These are phyloP conservation scores for Notothenia rossii DNA, from an alignment of 2,113 vertebrate species.

Conservation along the genomic window DNA sequence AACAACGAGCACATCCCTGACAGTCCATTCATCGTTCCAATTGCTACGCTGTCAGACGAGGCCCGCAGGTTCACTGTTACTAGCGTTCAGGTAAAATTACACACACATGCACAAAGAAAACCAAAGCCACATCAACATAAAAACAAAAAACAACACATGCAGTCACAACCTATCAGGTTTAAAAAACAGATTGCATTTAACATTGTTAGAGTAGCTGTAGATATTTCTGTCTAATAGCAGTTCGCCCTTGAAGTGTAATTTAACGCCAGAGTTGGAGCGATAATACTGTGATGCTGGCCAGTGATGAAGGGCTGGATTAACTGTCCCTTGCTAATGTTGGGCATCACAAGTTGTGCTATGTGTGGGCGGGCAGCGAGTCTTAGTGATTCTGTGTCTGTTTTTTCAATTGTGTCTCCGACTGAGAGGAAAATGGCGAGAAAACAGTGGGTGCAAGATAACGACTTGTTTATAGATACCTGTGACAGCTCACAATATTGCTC, in stretches of 20 bases:
- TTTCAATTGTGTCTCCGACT: slow-evolving; percentile 40
- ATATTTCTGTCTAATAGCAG: slow-evolving; percentile 54
- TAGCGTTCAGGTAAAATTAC: slow-evolving; percentile 90
- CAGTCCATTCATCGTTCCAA: slow-evolving; percentile 96
- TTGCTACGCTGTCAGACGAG: slow-evolving; percentile 93
- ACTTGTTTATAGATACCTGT: slow-evolving; percentile 24
- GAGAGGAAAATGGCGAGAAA: slow-evolving; percentile 36
- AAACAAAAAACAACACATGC: slow-evolving; percentile 14
- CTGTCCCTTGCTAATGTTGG: slow-evolving; percentile 71
- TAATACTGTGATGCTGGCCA: slow-evolving; percentile 66
- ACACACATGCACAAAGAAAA: not conserved
- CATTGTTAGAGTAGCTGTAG: slow-evolving; percentile 33
- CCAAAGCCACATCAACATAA: slow-evolving; percentile 21
- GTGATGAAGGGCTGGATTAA: slow-evolving; percentile 79
- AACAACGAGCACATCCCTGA: slow-evolving; percentile 98
- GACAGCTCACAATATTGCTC: slow-evolving; percentile 41
- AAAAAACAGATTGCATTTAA: slow-evolving; percentile 30
- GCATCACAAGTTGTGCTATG: slow-evolving; percentile 69
- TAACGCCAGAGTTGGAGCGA: slow-evolving; percentile 54
- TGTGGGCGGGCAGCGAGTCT: slow-evolving; percentile 45
- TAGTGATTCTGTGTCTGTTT: slow-evolving; percentile 45
- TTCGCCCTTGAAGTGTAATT: slow-evolving; percentile 71
- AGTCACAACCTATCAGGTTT: slow-evolving; percentile 19
- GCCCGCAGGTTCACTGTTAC: slow-evolving; percentile 94
- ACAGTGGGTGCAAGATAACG: slow-evolving; percentile 35